A percentile compares a stretch with the other conserved stretches of the same genome.
These are phyloP conservation scores for Acrocephalus kingi DNA, from an alignment of 2,113 vertebrate species.

Conservation along the genomic window DNA sequence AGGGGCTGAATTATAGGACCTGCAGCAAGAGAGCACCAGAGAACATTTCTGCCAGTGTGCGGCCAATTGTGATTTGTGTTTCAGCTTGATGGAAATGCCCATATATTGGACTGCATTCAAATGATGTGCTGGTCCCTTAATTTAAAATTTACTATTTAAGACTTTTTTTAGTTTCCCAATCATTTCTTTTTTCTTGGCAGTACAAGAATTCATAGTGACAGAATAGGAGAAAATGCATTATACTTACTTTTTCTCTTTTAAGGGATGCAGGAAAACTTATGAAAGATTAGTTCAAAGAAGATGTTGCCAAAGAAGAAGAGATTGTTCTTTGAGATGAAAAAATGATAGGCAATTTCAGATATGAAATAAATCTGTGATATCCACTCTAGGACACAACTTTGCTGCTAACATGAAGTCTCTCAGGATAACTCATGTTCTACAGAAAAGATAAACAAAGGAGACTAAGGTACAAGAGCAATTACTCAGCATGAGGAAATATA, in stretches of 20 bases:
- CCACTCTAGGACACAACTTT: background rate
- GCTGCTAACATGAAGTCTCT: background rate
- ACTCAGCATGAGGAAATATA: background rate
- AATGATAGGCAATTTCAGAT: background rate
- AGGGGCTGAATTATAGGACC: background rate
- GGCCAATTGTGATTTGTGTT: background rate
- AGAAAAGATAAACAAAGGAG: background rate
- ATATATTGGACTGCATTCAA: background rate
- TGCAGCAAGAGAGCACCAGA: background rate
- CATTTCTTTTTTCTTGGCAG: background rate
- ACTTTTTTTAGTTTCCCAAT: background rate
- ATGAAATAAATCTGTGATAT: background rate
- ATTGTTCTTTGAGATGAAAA: background rate
- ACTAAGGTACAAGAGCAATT: background rate
- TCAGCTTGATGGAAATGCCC: background rate
- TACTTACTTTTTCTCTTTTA: background rate
- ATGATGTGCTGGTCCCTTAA: background rate
- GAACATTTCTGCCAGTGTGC: background rate
- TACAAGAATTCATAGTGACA: background rate
- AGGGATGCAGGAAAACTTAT: background rate
- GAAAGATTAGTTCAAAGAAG: background rate
- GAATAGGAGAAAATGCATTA: background rate
- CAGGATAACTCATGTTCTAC: background rate
- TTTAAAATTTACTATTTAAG: background rate
- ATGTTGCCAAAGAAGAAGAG: background rate